Conservation (phyloP, 2,888 invertebrate genomes). For the Ptychoptera contaminata region DNA sequence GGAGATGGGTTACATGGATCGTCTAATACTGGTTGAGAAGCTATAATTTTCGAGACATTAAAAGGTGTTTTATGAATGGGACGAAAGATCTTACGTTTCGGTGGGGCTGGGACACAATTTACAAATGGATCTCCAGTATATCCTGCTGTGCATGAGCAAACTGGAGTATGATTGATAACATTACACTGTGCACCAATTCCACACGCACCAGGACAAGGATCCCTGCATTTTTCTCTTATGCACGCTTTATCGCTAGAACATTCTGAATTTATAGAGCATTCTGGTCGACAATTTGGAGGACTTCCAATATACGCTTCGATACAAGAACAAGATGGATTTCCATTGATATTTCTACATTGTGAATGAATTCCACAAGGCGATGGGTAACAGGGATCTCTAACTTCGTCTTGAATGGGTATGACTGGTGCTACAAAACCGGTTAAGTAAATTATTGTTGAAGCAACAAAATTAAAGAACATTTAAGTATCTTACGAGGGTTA, state of each 20-base stretch:
- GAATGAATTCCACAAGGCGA: conserved; percentile 53
- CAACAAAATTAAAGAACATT: background rate
- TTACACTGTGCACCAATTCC: conserved; percentile 45
- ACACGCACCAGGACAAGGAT: conserved; percentile 59
- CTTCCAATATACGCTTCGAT: conserved; percentile 43
- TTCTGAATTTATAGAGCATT: conserved; percentile 55
- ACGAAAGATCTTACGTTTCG: conserved; percentile 1
- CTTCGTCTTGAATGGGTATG: conserved; percentile 17
- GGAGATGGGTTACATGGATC: conserved; percentile 58
- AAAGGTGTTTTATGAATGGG: too few species aligned
- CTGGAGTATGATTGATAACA: conserved; percentile 54
- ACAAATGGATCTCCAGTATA: conserved; percentile 57
- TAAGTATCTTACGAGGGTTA: conserved; percentile 25
- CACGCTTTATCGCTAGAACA: conserved; percentile 56
- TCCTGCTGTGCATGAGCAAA: conserved; percentile 46
- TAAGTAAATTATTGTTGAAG: background rate
- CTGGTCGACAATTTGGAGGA: conserved; percentile 56
- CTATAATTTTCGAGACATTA: conserved; percentile 34
- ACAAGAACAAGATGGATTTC: conserved; percentile 48
- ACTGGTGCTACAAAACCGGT: conserved; percentile 10
- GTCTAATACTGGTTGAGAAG: conserved; percentile 26
- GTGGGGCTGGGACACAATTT: conserved; percentile 36
- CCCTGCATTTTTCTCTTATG: conserved; percentile 51
- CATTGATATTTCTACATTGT: conserved; percentile 40
- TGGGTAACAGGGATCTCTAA: conserved; percentile 38